phyloP scores from a whole-genome alignment of 2,888 invertebrate genomes.

The Acanthosoma haemorrhoidale region DNA sequence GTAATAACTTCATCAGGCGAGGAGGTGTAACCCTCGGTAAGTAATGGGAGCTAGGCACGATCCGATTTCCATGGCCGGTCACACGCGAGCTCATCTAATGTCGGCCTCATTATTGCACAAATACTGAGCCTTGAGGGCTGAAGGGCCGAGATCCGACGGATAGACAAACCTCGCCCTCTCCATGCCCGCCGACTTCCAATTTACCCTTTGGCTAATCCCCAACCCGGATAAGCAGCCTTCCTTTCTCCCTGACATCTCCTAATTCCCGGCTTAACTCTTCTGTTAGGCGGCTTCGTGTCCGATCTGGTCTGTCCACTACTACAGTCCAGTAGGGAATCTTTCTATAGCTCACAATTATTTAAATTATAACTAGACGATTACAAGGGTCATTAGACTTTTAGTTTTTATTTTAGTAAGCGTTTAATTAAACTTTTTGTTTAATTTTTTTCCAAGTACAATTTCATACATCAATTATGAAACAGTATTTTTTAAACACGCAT shows the following conservation, averaged over 20 bases:
- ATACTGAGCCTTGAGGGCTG: not conserved
- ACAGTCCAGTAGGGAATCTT: too few relatives aligned
- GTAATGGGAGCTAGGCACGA: constrained; percentile 16
- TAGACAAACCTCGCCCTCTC: not conserved
- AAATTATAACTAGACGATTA: too few relatives aligned
- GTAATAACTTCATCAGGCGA: constrained; percentile 16
- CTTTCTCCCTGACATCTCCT: not conserved
- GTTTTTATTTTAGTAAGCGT: too few relatives aligned
- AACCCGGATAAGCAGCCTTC: not conserved
- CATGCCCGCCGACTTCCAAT: constrained; percentile 5
- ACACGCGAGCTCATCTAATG: not conserved
- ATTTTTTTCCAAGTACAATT: too few relatives aligned
- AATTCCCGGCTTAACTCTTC: too few relatives aligned
- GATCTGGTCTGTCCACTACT: too few relatives aligned
- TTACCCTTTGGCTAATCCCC: not conserved
- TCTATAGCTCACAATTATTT: too few relatives aligned
- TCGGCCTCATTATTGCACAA: not conserved
- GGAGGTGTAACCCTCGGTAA: constrained; percentile 19
- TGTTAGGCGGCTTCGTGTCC: too few relatives aligned
- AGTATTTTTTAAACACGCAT: too few relatives aligned
- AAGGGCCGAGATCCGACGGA: not conserved
- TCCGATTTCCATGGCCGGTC: not conserved
- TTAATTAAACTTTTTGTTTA: too few relatives aligned
- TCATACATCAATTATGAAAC: too few relatives aligned
- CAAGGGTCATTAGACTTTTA: too few relatives aligned